Evolutionary conservation across 2,797 vertebrate species (phyloP), one percentile per base, ranked within the genome.

Genomic region (Pyrocephalus nanus): DNA sequence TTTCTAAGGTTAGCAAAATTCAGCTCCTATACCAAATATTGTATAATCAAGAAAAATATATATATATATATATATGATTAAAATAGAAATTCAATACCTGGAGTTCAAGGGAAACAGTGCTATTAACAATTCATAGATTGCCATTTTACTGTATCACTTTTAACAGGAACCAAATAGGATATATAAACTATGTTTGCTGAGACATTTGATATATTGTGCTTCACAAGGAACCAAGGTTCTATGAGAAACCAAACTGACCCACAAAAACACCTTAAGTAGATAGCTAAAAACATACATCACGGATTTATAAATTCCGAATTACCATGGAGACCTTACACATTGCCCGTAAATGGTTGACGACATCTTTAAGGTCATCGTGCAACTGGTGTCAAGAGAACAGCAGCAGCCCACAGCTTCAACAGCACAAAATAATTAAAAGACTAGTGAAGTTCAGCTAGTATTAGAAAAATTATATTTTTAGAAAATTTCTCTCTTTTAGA

Each of bases 381-480:
- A 89, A 53, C 40, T 48, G 26, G 64, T 71, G 30, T 40, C n/a
- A 48, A 73, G 65, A 83, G 38, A 54, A 1, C 7, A 51, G 6
- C n/a, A 82, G 54, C 29, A 93, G 36, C 64, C 43, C 25, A 43
- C 11, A 23, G 60, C 8, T 38, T 75, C 36, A 50, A 66, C 15
- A 69, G 36, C 47, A 70, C 22, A 42, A 40, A 58, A 17, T 38
- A 77, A 73, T 74, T 57, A 12, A 50, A 75, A 79, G 17, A 53
- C 12, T 47, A 67, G 21, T 0, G 2, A 48, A 66, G 54, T 71
- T 88, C 54, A 82, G 20, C 54, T 96, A 51, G 69, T 60, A 13
- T 73, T 84, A 92, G 87, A 84, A 95, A 87, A 38, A 70, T 76
- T 34, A 54, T 91, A 91, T 79, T 93, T 95, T 90, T 88, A 80